Evolutionary conservation across 1,140 invertebrate species (phyloP).

Genomic region (Zaprionus capensis): DNA sequence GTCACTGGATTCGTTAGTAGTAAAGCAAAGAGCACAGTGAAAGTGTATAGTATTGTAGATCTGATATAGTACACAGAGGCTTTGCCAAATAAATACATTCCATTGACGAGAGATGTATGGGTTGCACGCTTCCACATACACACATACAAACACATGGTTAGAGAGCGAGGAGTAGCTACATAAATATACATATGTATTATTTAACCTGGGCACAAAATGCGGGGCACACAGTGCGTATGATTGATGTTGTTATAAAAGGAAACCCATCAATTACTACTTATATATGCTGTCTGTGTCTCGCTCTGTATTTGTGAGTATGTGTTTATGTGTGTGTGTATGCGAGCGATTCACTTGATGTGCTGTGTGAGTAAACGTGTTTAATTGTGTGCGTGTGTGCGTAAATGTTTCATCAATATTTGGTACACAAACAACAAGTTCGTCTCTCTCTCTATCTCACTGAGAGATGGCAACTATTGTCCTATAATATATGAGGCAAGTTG

Average conservation of each 20-base stretch:
- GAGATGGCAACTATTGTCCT: constrained; percentile 64
- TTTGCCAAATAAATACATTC: constrained; percentile 66
- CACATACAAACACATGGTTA: constrained; percentile 2
- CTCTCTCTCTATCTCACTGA: constrained; percentile 3
- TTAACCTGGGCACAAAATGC: constrained; percentile 62
- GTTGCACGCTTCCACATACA: constrained; percentile 11
- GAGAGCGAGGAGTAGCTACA: neutral
- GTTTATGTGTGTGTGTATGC: constrained; percentile 28
- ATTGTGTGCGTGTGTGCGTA: constrained; percentile 81
- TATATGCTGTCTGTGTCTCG: constrained; percentile 52
- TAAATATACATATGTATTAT: constrained; percentile 51
- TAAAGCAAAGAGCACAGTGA: constrained; percentile 30
- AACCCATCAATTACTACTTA: constrained; percentile 80
- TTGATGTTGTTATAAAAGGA: constrained; percentile 79
- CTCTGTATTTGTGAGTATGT: constrained; percentile 23
- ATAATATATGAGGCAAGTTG: constrained; percentile 48
- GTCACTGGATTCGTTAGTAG: constrained; percentile 44
- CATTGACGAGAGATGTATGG: constrained; percentile 14
- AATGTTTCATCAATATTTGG: constrained; percentile 80
- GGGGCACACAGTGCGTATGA: constrained; percentile 72
- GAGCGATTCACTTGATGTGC: constrained; percentile 42
- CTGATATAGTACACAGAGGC: constrained; percentile 53
- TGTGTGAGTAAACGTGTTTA: constrained; percentile 74
- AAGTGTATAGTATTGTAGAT: neutral
- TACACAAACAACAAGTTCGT: constrained; percentile 61